Percentiles rank a stretch among this genome's conserved stretches.
Conservation (phyloP, 37 sponge, comb jelly and placozoan species). For the Chondrilla cf. caribensis region DNA sequence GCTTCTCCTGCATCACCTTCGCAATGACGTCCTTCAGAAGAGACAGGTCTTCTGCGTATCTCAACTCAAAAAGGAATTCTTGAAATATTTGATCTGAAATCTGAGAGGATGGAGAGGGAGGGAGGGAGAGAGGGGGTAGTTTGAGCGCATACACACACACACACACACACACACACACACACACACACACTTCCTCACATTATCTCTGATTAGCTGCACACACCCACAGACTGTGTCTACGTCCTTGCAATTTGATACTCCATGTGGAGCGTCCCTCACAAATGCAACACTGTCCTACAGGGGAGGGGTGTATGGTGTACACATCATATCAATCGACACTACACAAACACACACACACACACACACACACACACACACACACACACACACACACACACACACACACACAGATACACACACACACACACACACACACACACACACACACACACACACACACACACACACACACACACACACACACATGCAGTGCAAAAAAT, state of each 20-base stretch:
- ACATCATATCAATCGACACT: too few relatives aligned
- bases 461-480: conserved; percentile 6
- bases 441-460: too few relatives aligned
- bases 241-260: not conserved
- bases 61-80: too few relatives aligned
- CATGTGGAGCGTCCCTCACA: conserved; percentile 8
- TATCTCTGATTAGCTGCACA: not conserved
- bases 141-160: not conserved
- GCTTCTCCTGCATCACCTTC: too few relatives aligned
- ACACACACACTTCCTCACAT: not conserved
- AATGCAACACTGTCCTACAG: not conserved
- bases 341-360: too few relatives aligned
- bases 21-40: too few relatives aligned
- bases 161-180: not conserved
- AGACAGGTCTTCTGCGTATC: too few relatives aligned
- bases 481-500: not conserved
- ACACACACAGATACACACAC: not conserved
- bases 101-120: too few relatives aligned
- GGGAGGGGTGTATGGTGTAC: too few relatives aligned
- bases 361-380: too few relatives aligned
- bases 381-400: conserved; percentile 1
- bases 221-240: not conserved
- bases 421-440: not conserved
- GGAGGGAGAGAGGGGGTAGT: too few relatives aligned
- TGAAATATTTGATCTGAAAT: too few relatives aligned